Conservation (phyloP, 2,797 vertebrate genomes). For the Bradypodion ventrale region DNA sequence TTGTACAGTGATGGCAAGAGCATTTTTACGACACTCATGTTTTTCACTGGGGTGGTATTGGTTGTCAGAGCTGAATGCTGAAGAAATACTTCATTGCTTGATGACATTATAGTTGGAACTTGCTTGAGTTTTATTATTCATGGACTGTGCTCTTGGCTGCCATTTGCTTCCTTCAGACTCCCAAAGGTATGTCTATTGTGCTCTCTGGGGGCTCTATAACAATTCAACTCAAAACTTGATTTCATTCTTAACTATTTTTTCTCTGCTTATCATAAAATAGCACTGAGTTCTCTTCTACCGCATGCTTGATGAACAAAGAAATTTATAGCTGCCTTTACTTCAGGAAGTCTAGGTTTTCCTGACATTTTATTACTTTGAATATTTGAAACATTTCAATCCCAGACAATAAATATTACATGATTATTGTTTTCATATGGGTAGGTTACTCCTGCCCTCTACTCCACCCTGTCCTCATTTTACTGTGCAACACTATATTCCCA, state of each 20-base stretch:
- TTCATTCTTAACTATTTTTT: slow-evolving; percentile 35
- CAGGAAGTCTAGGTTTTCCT: slow-evolving; percentile 81
- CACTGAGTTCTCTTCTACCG: slow-evolving; percentile 48
- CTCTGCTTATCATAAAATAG: slow-evolving; percentile 66
- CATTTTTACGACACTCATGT: slow-evolving; percentile 29
- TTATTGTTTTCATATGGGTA: slow-evolving; percentile 84
- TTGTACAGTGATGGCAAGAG: slow-evolving; percentile 9
- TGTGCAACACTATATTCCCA: slow-evolving; percentile 66
- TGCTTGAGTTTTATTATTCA: slow-evolving; percentile 54
- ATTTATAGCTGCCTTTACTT: slow-evolving; percentile 78
- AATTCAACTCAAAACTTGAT: slow-evolving; percentile 60
- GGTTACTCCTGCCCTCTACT: slow-evolving; percentile 61
- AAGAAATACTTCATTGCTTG: slow-evolving; percentile 44
- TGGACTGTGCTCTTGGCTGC: slow-evolving; percentile 56
- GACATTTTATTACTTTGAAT: slow-evolving; percentile 79
- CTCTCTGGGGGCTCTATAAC: slow-evolving; percentile 71
- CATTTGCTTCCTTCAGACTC: slow-evolving; percentile 60
- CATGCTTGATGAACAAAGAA: slow-evolving; percentile 68
- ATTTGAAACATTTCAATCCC: slow-evolving; percentile 81
- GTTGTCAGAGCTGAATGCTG: slow-evolving; percentile 30
- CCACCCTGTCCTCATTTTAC: slow-evolving; percentile 60
- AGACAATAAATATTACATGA: slow-evolving; percentile 83
- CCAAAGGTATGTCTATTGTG: slow-evolving; percentile 67
- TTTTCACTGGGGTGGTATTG: not conserved
- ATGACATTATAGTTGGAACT: slow-evolving; percentile 58